These are phyloP conservation scores for Paralvinella palmiformis DNA, from an alignment of 1,140 invertebrate genomes.

Conservation along the genomic window DNA sequence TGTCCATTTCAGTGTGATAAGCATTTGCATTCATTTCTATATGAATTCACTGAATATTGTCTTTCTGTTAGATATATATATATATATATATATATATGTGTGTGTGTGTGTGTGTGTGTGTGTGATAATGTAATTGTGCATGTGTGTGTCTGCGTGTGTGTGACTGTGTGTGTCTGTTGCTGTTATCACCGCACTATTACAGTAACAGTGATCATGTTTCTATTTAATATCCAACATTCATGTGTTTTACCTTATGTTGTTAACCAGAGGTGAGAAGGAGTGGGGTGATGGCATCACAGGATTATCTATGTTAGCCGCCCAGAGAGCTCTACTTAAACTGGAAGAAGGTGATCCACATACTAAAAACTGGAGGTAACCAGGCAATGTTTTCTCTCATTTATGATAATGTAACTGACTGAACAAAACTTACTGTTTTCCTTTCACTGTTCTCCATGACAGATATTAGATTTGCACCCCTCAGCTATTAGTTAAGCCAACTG, in stretches of 20 bases:
- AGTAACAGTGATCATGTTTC: too few species aligned
- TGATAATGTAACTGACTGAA: too few species aligned
- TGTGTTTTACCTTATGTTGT: not conserved
- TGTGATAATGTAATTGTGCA: not conserved
- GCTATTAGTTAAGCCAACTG: too few species aligned
- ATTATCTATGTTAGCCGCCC: conserved; percentile 89
- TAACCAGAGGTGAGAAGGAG: conserved; percentile 84
- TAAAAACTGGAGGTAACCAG: conserved; percentile 63
- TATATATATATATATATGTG: not conserved
- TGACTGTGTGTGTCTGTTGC: not conserved
- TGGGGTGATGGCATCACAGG: conserved; percentile 99
- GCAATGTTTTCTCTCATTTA: too few species aligned
- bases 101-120: not conserved
- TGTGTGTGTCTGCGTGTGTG: not conserved
- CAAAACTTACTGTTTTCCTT: too few species aligned
- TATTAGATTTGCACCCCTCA: too few species aligned
- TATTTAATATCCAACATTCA: too few species aligned
- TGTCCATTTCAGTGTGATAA: not conserved
- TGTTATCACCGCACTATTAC: too few species aligned
- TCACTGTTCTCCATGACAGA: too few species aligned
- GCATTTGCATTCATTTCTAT: too few species aligned
- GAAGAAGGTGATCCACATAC: conserved; percentile 96
- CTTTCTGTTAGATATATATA: too few species aligned
- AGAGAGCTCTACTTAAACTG: conserved; percentile 84
- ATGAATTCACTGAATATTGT: too few species aligned